A percentile compares a stretch with the other conserved stretches of the same genome.
Evolutionary conservation across 1,140 invertebrate genomes (phyloP).

Genomic region (Condylostylus longicornis): DNA sequence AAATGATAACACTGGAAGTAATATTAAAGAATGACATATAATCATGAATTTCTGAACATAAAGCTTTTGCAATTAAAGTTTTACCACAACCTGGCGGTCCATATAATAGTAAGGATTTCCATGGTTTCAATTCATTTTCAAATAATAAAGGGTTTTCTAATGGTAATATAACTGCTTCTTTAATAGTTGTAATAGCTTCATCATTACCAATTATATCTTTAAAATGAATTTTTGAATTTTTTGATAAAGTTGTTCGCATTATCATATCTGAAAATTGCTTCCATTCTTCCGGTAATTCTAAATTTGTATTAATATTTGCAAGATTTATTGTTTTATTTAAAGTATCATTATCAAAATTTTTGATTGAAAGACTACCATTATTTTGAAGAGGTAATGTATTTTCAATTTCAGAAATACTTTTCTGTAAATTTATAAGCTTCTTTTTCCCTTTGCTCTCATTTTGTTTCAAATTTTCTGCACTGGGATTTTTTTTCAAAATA

Average conservation of each 20-base stretch:
- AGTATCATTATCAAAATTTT: too few species aligned
- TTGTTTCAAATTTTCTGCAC: background rate
- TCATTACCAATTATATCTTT: conserved; percentile 60
- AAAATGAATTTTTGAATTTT: conserved; percentile 35
- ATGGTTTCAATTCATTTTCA: conserved; percentile 57
- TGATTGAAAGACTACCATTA: too few species aligned
- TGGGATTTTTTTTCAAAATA: conserved; percentile 44
- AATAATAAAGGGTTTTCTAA: conserved; percentile 75
- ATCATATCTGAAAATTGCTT: conserved; percentile 20
- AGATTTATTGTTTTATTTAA: too few species aligned
- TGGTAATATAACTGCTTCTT: conserved; percentile 79
- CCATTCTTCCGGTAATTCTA: too few species aligned
- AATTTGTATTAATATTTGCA: too few species aligned
- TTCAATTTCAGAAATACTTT: too few species aligned
- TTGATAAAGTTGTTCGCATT: conserved; percentile 19
- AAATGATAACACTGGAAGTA: conserved; percentile 71
- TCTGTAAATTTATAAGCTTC: too few species aligned
- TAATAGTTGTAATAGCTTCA: conserved; percentile 65
- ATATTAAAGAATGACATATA: conserved; percentile 75
- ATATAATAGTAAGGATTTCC: conserved; percentile 71
- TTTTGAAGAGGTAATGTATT: too few species aligned
- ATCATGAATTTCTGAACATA: conserved; percentile 68
- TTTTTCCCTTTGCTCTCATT: background rate
- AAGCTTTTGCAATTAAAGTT: conserved; percentile 74
- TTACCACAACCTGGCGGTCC: conserved; percentile 77